Evolutionary conservation across 2,113 vertebrate genomes (phyloP).

Genomic region (Gymnocephalus cernua): DNA sequence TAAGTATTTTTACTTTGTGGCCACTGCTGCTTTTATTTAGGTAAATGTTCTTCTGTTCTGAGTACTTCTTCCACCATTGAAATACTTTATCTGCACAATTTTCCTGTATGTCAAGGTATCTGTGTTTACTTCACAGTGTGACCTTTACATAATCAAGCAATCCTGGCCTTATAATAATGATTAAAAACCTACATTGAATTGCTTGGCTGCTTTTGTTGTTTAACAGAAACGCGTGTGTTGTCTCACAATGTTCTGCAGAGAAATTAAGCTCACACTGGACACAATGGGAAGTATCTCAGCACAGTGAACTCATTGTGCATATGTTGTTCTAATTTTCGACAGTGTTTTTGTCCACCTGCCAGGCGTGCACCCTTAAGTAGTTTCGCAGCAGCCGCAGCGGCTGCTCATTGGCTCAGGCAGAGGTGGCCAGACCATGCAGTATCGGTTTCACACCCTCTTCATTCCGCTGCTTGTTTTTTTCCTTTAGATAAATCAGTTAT

Average conservation of each 20-base stretch:
- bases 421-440: constrained; percentile 57
- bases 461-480: neutral
- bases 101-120: neutral
- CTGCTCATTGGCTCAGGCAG: constrained; percentile 63
- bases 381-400: constrained; percentile 53
- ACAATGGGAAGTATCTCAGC: neutral
- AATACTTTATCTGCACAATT: neutral
- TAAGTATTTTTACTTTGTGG: neutral
- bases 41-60: too few relatives aligned
- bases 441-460: constrained; percentile 67
- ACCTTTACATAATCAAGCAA: neutral
- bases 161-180: neutral
- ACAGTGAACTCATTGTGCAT: neutral
- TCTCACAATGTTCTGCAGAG: neutral
- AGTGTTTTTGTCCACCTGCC: constrained; percentile 28
- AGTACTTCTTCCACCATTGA: neutral
- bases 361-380: constrained; percentile 16
- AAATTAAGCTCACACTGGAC: neutral
- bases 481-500: neutral
- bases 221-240: too few relatives aligned
- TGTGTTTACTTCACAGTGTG: neutral
- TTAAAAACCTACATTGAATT: neutral
- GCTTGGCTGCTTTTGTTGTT: neutral
- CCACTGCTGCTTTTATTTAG: neutral
- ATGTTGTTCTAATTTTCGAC: neutral